phyloP scores from a whole-genome alignment of 2,888 invertebrate species.

The Rhagonycha lutea region DNA sequence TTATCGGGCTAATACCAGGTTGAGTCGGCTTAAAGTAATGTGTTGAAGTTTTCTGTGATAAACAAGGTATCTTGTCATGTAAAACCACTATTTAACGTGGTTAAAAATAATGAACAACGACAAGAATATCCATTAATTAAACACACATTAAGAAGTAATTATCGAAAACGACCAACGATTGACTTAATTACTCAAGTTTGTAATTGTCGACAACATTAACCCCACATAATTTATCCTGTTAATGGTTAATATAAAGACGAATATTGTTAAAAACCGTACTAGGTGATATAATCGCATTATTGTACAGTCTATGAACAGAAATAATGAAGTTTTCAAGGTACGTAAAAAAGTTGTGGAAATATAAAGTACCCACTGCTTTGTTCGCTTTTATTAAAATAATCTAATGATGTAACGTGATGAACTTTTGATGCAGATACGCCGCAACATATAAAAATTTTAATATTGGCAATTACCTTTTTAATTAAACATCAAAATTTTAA shows the following conservation, averaged over 20 bases:
- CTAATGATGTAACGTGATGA: conserved; percentile 31
- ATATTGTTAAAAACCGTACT: conserved; percentile 23
- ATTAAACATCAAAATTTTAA: conserved; percentile 20
- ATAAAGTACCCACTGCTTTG: conserved; percentile 21
- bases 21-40: conserved; percentile 27
- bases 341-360: conserved; percentile 28
- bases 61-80: conserved; percentile 15
- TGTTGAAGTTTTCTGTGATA: conserved; percentile 22
- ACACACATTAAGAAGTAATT: background rate
- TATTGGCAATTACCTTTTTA: conserved; percentile 21
- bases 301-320: conserved; percentile 27
- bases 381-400: conserved; percentile 33
- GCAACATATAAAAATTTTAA: conserved; percentile 26
- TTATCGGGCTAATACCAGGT: conserved; percentile 21
- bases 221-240: background rate
- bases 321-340: conserved; percentile 32
- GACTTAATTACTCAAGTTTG: background rate
- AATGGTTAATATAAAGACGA: background rate
- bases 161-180: background rate
- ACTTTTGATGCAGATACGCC: conserved; percentile 26
- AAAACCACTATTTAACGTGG: conserved; percentile 14
- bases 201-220: background rate
- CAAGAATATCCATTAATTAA: background rate
- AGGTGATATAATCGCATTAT: conserved; percentile 31
- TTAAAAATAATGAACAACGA: background rate